Evolutionary conservation across 2,113 vertebrate species (phyloP).

Genomic region (Archocentrus centrarchus): DNA sequence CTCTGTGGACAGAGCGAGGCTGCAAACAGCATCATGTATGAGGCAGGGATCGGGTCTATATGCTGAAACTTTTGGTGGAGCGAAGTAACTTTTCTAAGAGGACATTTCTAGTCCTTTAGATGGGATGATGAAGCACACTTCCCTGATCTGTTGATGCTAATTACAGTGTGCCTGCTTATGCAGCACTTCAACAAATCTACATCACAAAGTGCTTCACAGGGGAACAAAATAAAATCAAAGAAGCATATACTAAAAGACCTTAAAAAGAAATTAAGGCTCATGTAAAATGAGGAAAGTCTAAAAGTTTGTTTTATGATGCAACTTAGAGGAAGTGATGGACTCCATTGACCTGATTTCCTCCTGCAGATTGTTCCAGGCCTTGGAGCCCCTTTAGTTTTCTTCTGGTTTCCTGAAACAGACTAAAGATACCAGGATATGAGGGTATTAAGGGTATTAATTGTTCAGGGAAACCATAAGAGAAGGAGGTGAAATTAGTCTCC

Average conservation of each 20-base stretch:
- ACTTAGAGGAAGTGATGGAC: background rate
- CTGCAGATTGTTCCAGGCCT: background rate
- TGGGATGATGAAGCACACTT: background rate
- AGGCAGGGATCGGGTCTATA: background rate
- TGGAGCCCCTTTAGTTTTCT: background rate
- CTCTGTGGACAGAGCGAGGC: background rate
- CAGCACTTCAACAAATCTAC: background rate
- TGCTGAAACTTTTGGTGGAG: background rate
- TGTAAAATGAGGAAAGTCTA: background rate
- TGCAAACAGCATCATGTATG: slow-evolving; percentile 4
- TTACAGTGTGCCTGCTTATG: background rate
- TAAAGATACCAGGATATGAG: too few relatives aligned
- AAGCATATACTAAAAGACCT: background rate
- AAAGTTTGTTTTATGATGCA: background rate
- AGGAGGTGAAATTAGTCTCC: background rate
- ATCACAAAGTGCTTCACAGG: background rate
- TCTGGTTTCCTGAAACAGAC: background rate
- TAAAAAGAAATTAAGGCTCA: background rate
- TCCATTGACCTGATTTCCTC: background rate
- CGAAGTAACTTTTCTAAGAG: background rate
- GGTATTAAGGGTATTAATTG: background rate
- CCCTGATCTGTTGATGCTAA: background rate
- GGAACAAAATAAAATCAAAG: background rate
- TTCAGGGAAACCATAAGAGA: background rate
- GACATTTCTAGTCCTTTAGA: background rate